Percentiles rank a stretch among this genome's conserved stretches.
Evolutionary conservation across 2,113 vertebrate species (phyloP).

Genomic region (Panthera uncia): DNA sequence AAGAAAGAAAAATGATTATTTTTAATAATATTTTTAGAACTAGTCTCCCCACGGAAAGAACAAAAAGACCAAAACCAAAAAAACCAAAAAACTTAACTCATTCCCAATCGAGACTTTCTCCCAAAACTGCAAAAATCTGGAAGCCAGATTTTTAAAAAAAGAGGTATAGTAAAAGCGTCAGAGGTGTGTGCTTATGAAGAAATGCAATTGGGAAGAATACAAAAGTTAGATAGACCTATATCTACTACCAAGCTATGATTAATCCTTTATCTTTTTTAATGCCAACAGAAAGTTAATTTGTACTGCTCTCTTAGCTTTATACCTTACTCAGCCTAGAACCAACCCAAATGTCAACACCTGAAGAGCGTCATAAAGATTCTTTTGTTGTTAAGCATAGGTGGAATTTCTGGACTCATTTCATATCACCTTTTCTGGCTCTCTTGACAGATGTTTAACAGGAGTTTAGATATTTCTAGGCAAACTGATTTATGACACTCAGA

Average conservation of each 20-base stretch:
- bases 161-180: background rate
- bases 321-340: background rate
- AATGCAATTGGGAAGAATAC: background rate
- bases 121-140: slow-evolving; percentile 38
- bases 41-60: background rate
- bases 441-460: slow-evolving; percentile 54
- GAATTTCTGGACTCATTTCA: slow-evolving; percentile 63
- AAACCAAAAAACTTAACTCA: background rate
- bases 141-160: slow-evolving; percentile 27
- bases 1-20: slow-evolving; percentile 50
- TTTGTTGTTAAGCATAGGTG: slow-evolving; percentile 50
- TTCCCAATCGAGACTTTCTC: background rate
- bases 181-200: background rate
- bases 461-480: slow-evolving; percentile 50
- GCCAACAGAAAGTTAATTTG: background rate
- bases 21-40: slow-evolving; percentile 47
- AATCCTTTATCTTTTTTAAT: slow-evolving; percentile 15
- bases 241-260: background rate
- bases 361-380: slow-evolving; percentile 42
- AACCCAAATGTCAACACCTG: background rate
- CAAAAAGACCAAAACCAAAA: background rate
- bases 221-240: background rate
- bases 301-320: background rate
- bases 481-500: slow-evolving; percentile 55
- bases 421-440: slow-evolving; percentile 20